phyloP scores from a whole-genome alignment of 2,888 invertebrate species.

The Megastigmus dorsalis region DNA sequence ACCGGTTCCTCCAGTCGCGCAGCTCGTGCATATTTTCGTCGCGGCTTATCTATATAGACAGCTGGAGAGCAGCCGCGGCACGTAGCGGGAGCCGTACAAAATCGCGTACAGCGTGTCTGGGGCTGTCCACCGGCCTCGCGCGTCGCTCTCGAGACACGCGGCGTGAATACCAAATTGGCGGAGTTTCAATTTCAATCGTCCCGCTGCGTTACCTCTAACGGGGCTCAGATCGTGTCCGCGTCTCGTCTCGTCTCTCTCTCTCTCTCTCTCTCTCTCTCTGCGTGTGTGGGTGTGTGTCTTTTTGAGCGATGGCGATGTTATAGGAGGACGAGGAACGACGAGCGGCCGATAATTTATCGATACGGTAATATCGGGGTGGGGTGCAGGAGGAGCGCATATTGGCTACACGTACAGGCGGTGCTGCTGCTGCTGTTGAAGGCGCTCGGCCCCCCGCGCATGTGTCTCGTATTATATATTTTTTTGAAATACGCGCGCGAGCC shows the following conservation, averaged over 20 bases:
- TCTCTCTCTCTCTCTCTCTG: too few relatives aligned
- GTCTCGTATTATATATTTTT: background rate
- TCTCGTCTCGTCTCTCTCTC: too few relatives aligned
- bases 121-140: background rate
- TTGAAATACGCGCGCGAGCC: slow-evolving; percentile 1
- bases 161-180: slow-evolving; percentile 34
- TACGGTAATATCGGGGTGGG: background rate
- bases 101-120: too few relatives aligned
- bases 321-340: background rate
- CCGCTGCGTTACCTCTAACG: background rate
- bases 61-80: too few relatives aligned
- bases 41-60: too few relatives aligned
- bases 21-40: too few relatives aligned
- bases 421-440: background rate
- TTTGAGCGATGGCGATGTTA: slow-evolving; percentile 18
- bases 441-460: background rate
- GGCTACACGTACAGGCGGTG: too few relatives aligned
- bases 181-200: slow-evolving; percentile 29
- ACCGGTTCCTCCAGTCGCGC: too few relatives aligned
- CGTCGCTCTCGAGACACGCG: background rate
- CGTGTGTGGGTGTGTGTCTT: too few relatives aligned
- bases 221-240: too few relatives aligned
- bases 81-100: too few relatives aligned
- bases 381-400: too few relatives aligned
- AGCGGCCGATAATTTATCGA: slow-evolving; percentile 30